A percentile compares a stretch with the other conserved stretches of the same genome.
phyloP scores from a whole-genome alignment of 2,797 vertebrate genomes.

The Allobates femoralis region DNA sequence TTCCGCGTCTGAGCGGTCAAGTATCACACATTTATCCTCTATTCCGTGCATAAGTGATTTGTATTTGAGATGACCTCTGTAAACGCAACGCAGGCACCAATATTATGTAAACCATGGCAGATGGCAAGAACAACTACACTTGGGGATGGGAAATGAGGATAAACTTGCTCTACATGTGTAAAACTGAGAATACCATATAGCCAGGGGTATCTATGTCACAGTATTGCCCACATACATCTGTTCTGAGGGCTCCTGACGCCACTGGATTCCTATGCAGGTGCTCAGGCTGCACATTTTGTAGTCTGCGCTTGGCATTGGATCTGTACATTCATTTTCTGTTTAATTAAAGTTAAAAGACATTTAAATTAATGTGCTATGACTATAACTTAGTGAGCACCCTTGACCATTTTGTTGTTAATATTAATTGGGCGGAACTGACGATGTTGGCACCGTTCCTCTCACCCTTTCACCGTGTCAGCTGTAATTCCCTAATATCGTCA shows the following conservation, averaged over 20 bases:
- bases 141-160: background rate
- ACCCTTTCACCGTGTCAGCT: background rate
- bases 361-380: background rate
- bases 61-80: too few species aligned
- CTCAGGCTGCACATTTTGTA: background rate
- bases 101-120: background rate
- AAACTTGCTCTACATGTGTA: background rate
- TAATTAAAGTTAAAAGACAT: background rate
- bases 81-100: background rate
- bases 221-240: background rate
- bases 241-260: background rate
- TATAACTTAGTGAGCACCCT: background rate
- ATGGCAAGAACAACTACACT: background rate
- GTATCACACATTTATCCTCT: too few species aligned
- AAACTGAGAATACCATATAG: background rate
- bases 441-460: background rate
- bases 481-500: background rate
- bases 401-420: background rate
- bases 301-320: background rate
- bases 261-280: background rate
- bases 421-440: constrained; percentile 7
- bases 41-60: too few species aligned
- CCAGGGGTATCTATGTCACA: too few species aligned
- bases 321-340: background rate
- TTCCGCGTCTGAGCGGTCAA: too few species aligned